A percentile compares a stretch with the other conserved stretches of the same genome.
Conservation (phyloP, 2,797 vertebrate genomes). For the Sebastolobus altivelis region DNA sequence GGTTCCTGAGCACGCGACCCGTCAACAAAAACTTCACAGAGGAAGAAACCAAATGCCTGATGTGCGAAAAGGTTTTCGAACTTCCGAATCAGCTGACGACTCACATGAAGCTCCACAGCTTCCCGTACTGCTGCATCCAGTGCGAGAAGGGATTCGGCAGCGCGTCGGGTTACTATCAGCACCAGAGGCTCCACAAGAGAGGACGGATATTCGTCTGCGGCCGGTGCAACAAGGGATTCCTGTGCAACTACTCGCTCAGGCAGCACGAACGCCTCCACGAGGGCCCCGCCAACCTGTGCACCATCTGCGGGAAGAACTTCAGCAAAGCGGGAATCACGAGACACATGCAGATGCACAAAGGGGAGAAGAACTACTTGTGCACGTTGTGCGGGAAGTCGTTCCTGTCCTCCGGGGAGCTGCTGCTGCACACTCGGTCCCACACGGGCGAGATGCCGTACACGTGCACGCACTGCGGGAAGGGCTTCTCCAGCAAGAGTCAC, state of each 20-base stretch:
- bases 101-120: conserved; percentile 71
- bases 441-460: conserved; percentile 78
- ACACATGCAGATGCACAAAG: conserved; percentile 79
- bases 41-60: conserved; percentile 62
- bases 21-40: conserved; percentile 61
- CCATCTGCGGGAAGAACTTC: conserved; percentile 72
- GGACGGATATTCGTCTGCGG: conserved; percentile 67
- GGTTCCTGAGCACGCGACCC: conserved; percentile 64
- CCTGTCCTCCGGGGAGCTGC: conserved; percentile 74
- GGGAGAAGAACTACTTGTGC: conserved; percentile 77
- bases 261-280: conserved; percentile 72
- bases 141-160: conserved; percentile 78
- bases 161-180: conserved; percentile 71
- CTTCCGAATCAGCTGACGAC: conserved; percentile 72
- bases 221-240: conserved; percentile 73
- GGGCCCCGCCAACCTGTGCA: conserved; percentile 65
- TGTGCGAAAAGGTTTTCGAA: conserved; percentile 71
- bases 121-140: conserved; percentile 64
- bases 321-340: conserved; percentile 65
- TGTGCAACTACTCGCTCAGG: conserved; percentile 69
- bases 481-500: conserved; percentile 75
- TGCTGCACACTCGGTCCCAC: conserved; percentile 74
- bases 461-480: conserved; percentile 75
- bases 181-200: conserved; percentile 75
- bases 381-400: conserved; percentile 78